Evolutionary conservation across 2,113 vertebrate genomes (phyloP).

Genomic region (Tichodroma muraria): DNA sequence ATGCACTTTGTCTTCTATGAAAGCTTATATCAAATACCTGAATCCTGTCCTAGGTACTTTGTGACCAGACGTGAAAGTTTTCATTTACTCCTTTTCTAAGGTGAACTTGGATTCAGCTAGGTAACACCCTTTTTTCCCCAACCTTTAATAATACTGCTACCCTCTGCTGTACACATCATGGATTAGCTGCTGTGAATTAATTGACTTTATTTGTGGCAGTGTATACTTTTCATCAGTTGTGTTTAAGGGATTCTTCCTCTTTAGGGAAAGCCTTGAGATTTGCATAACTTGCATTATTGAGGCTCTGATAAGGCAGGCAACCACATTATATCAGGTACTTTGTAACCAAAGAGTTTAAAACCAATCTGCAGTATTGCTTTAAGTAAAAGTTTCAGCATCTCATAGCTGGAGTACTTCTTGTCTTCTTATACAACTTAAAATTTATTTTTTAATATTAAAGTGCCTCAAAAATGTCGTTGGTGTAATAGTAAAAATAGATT

Average conservation of each 20-base stretch:
- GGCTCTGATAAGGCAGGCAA: neutral
- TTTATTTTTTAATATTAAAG: slow-evolving; percentile 16
- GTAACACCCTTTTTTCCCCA: neutral
- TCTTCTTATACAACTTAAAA: neutral
- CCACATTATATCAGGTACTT: neutral
- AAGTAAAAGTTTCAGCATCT: neutral
- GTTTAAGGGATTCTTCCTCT: neutral
- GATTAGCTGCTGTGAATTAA: neutral
- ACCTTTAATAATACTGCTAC: neutral
- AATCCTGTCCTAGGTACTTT: neutral
- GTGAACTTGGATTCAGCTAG: neutral
- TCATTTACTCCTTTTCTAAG: neutral
- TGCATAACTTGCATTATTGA: neutral
- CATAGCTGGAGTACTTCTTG: neutral
- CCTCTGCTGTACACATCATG: neutral
- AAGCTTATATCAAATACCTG: neutral
- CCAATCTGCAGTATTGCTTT: neutral
- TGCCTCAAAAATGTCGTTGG: neutral
- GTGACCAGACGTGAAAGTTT: neutral
- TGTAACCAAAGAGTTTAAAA: neutral
- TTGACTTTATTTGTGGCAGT: neutral
- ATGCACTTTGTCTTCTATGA: neutral
- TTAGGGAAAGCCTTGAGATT: neutral
- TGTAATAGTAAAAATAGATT: neutral
- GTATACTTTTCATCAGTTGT: neutral